Evolutionary conservation across 2,888 invertebrate genomes (phyloP), one percentile per base, ranked within the genome.

Genomic region (Scaptomyza parva): DNA sequence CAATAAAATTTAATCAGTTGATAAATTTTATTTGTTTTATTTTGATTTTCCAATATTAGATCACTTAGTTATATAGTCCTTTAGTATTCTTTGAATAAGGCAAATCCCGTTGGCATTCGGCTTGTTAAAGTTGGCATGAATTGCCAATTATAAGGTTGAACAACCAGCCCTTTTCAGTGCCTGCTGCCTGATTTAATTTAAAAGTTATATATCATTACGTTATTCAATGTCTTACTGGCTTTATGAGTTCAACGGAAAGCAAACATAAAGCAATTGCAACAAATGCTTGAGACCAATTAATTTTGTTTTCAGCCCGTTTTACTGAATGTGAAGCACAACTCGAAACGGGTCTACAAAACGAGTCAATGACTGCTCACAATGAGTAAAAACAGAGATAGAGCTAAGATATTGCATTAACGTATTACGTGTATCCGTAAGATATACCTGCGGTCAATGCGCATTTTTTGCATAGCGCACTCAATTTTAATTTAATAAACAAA

Each of bases 141-240:
- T 61, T 61, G 20, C 35, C 74, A 72, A 50, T 78, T 67, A 57
- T 73, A 48, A 59, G 70, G 81, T 83, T 81, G 81, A 81, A 84
- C 50, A 71, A 81, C 69, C 80, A 72, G 71, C 30, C 60, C 62
- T 53, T 45, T 57, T 61, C 37, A 35, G 45, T 55, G 24, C 20
- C 33, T 59, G 28, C 24, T 37, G 37, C 12, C 28, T 44, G 57
- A 35, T 58, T 37, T 51, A 30, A 41, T 67, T 73, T 61, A 65
- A 44, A 41, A 37, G 37, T 60, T 53, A 57, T 53, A 65, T 60
- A 35, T 33, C 57, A 47, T 59, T 57, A 50, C 18, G 24, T 18
- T 51, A 40, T 75, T 63, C 59, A 44, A 55, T 79, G 55, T 52
- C 53, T 20, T 20, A 41, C 30, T 50, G 40, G 24, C 54, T 52